Percentiles rank a stretch among this genome's conserved stretches.
These are phyloP conservation scores for Microctenopoma steveboyesi DNA, from an alignment of 2,797 vertebrate genomes.

Conservation along the genomic window DNA sequence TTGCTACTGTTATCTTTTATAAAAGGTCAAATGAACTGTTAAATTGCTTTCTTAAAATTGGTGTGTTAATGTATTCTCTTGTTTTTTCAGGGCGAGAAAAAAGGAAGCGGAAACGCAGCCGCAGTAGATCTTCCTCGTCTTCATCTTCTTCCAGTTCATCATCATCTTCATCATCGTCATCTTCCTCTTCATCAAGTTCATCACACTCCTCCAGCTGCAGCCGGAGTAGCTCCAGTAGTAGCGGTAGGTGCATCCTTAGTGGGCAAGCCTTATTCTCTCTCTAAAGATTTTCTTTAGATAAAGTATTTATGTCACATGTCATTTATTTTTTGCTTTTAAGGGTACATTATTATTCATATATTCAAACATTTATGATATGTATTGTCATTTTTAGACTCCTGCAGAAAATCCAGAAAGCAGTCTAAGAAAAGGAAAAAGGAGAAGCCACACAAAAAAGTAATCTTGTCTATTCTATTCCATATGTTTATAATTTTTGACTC, in stretches of 20 bases:
- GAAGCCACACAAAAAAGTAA: constrained; percentile 89
- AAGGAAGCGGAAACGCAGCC: constrained; percentile 87
- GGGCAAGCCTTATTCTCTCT: background rate
- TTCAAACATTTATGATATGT: background rate
- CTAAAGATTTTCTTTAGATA: background rate
- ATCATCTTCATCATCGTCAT: constrained; percentile 73
- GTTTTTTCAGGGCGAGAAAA: constrained; percentile 81
- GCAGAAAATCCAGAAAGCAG: constrained; percentile 85
- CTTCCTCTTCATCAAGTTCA: constrained; percentile 80
- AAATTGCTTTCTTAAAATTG: too few relatives aligned
- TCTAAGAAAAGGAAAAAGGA: constrained; percentile 91
- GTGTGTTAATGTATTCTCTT: background rate
- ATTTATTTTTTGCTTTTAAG: background rate
- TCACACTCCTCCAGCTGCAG: constrained; percentile 83
- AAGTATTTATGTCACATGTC: background rate
- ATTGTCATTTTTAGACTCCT: constrained; percentile 73
- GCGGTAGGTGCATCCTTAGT: constrained; percentile 49
- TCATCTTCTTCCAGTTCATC: constrained; percentile 83
- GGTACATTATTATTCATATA: background rate
- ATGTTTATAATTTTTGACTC: constrained; percentile 66
- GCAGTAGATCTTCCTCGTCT: constrained; percentile 88
- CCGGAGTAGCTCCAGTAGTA: constrained; percentile 86
- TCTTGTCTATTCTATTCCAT: background rate
- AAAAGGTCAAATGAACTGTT: too few relatives aligned
- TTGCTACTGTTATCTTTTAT: too few relatives aligned